Evolutionary conservation across 2,888 invertebrate species (phyloP).

Genomic region (Drosophila peninsularis): DNA sequence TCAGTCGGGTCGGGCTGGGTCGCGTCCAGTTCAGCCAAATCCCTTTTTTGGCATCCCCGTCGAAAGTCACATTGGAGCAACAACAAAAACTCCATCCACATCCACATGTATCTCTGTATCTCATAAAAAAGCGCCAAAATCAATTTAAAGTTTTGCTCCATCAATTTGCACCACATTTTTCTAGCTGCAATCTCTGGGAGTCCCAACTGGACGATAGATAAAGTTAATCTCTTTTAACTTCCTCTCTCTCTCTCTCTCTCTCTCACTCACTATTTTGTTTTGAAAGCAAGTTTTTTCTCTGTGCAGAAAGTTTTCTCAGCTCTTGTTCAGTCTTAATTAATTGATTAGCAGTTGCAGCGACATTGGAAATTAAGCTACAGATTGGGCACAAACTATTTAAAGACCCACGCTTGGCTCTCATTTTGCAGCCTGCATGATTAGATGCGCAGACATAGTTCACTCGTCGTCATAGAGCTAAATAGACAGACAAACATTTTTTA

Average conservation of each 20-base stretch:
- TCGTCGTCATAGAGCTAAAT: constrained; percentile 25
- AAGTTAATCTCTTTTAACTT: constrained; percentile 45
- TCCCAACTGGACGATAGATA: constrained; percentile 29
- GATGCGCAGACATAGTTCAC: constrained; percentile 23
- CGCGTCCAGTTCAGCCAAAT: constrained; percentile 34
- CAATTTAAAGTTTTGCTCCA: constrained; percentile 76
- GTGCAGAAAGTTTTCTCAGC: constrained; percentile 18
- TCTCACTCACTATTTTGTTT: constrained; percentile 8
- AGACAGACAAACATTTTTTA: constrained; percentile 72
- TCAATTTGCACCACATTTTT: constrained; percentile 72
- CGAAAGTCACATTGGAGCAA: constrained; percentile 76
- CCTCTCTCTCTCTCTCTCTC: neutral
- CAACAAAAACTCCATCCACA: constrained; percentile 39
- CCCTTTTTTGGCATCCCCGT: constrained; percentile 55
- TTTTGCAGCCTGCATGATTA: constrained; percentile 34
- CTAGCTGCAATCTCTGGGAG: constrained; percentile 17
- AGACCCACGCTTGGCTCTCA: neutral
- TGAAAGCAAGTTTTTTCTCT: constrained; percentile 39
- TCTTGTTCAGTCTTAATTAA: constrained; percentile 51
- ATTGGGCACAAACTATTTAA: constrained; percentile 3
- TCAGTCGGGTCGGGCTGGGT: constrained; percentile 7
- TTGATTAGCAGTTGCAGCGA: constrained; percentile 58
- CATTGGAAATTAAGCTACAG: constrained; percentile 33
- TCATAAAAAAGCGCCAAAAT: constrained; percentile 53
- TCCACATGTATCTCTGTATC: constrained; percentile 5